Evolutionary conservation across 2,113 vertebrate species (phyloP), one percentile per base, ranked within the genome.

Genomic region (Aphyosemion australe): DNA sequence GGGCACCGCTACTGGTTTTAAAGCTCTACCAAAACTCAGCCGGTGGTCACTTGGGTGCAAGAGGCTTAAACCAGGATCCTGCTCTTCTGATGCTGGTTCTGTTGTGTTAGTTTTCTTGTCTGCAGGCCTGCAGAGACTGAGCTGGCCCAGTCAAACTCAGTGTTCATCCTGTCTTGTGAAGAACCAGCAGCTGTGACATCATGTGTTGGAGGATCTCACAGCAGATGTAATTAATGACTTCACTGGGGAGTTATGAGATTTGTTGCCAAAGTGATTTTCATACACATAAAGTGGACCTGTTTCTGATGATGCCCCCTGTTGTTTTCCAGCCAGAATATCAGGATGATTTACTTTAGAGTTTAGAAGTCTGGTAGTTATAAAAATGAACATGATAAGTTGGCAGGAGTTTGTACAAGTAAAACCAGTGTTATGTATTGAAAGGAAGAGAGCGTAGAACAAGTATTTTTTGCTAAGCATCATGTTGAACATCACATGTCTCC

Each of bases 211-310:
- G 54, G 62, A 50, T 26, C 31, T 59, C 56, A 59, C 69, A 55
- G 59, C 61, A 60, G 61, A 76, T 61, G 70, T 74, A 78, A 77
- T 64, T 34, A 61, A 42, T 71, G 66, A 80, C 82, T 80, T 52
- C 42, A 37, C 49, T 7, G 42, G 31, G 57, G 56, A 80, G 74
- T 73, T 51, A 65, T 84, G 71, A 83, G 84, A 72, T 64, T 65
- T 79, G 62, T 87, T 87, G 90, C 89, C 91, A 91, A 92, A 91
- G 88, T 79, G 83, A 79, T 89, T 88, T 65, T 84, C 65, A 82
- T 85, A 80, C 41, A 67, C 72, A 58, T 55, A 68, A 42, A 58
- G 21, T 69, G 56, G 64, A 77, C 58, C 39, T 65, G 6, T 65
- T 72, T 65, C 48, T 76, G 58, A 65, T 60, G 12, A 72, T 50